Evolutionary conservation across 1,140 invertebrate genomes (phyloP).

Genomic region (Drosophila erecta): DNA sequence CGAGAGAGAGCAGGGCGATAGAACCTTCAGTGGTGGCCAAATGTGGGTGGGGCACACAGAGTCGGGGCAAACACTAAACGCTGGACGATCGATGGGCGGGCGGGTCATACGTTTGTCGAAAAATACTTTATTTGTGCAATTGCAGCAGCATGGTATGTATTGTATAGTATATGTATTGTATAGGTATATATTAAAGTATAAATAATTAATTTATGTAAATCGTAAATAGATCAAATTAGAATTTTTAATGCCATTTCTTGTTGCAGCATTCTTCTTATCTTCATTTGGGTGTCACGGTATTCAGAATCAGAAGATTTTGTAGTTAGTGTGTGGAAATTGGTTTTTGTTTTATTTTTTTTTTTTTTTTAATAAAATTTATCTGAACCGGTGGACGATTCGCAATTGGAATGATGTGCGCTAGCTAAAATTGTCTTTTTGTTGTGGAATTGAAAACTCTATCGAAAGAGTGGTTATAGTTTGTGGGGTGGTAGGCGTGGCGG

Average conservation of each 20-base stretch:
- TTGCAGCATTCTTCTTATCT: constrained; percentile 33
- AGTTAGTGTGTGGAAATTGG: constrained; percentile 8
- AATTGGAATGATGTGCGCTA: constrained; percentile 67
- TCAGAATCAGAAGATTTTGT: constrained; percentile 33
- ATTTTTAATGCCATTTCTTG: constrained; percentile 58
- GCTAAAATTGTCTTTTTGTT: constrained; percentile 23
- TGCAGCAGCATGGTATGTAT: constrained; percentile 75
- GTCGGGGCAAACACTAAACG: constrained; percentile 20
- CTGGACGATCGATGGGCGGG: constrained; percentile 10
- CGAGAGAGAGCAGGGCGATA: constrained; percentile 21
- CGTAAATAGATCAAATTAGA: constrained; percentile 71
- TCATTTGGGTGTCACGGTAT: constrained; percentile 38
- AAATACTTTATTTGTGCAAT: constrained; percentile 85
- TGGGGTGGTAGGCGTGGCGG: constrained; percentile 50
- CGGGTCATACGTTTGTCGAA: constrained; percentile 46
- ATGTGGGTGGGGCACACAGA: constrained; percentile 19
- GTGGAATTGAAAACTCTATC: constrained; percentile 22
- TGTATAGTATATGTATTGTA: constrained; percentile 55
- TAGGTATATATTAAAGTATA: constrained; percentile 76
- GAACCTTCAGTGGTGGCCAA: constrained; percentile 49
- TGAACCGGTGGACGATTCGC: constrained; percentile 14
- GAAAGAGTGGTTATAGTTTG: constrained; percentile 33
- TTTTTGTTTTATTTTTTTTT: constrained; percentile 12
- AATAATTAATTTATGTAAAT: constrained; percentile 84
- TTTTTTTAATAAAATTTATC: constrained; percentile 31